Base-by-base conservation (phyloP, 2,113 vertebrate genomes). In the Nothobranchius kuhntae region DNA sequence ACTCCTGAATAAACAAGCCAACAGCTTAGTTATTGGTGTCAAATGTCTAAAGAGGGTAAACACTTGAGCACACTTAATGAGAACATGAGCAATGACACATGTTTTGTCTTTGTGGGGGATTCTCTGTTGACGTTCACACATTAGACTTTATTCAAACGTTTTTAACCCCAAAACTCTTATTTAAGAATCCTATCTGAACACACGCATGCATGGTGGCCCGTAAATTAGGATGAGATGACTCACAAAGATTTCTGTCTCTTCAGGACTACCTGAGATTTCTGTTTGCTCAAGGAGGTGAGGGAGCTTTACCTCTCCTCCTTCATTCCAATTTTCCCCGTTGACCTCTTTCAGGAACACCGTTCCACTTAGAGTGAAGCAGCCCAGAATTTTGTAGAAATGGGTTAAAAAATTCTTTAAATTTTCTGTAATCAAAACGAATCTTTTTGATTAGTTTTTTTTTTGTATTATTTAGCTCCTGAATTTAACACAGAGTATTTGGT, bases 251-350 rank as follows among this genome's bases (percentile, higher is more conserved):
- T 14, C 42, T 12, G 3, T 52, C 48, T 62, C 52, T 46, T 46
- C 78, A 71, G 75, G 74, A 53, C 30, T 4, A 30, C 30, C 30
- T 30, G 30, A 30, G 30, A 76, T 69, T 61, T 61, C 9, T 58
- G 78, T 89, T 88, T 88, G 81, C 75, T 65, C 13, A 87, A 80
- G 81, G 81, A 81, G 61, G 71, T 55, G 55, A 69, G 53, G 55
- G 62, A 70, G 61, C 48, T 68, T 61, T 36, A 36, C 53, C 61
- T 51, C 52, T n/a, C 44, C 60, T 42, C 47, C 6, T 53, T 57
- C 10, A 54, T 35, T 24, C 5, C 21, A 26, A 7, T 14, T 53
- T 54, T 50, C 10, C 55, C 14, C 12, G 9, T 11, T 30, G 30
- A 67, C 65, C 6, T 51, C 17, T 45, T 61, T 38, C 13, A 36